A percentile compares a stretch with the other conserved stretches of the same genome.
These are phyloP conservation scores for Synanceia verrucosa DNA, from an alignment of 2,797 vertebrate species.

Conservation along the genomic window DNA sequence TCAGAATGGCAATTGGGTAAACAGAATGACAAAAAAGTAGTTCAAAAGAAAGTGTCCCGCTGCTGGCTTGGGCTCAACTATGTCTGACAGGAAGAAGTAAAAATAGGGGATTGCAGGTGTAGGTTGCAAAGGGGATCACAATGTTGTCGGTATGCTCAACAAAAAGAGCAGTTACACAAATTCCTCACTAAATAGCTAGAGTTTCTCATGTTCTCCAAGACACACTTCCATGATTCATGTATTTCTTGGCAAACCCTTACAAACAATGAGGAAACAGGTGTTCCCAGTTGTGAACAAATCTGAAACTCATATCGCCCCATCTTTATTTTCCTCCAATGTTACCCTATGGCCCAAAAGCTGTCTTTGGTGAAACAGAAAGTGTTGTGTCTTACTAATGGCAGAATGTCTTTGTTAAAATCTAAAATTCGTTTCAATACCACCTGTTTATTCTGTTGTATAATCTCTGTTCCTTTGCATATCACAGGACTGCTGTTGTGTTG, in stretches of 20 bases:
- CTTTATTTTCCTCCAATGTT: not conserved
- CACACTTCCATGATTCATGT: not conserved
- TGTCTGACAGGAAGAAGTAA: not conserved
- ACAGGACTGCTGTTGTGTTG: not conserved
- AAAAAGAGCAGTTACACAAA: too few species aligned
- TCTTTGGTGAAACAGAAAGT: not conserved
- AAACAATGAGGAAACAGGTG: not conserved
- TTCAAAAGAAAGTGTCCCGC: not conserved
- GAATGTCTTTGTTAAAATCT: not conserved
- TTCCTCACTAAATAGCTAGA: not conserved
- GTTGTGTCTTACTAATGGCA: not conserved
- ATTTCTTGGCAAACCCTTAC: not conserved
- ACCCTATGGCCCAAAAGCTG: not conserved
- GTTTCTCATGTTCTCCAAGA: not conserved
- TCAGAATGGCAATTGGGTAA: not conserved
- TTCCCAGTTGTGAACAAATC: not conserved
- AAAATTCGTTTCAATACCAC: not conserved
- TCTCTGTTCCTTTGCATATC: not conserved
- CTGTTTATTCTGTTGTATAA: slow-evolving; percentile 2
- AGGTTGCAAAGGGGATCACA: not conserved
- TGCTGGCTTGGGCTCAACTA: not conserved
- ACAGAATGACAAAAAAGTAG: not conserved
- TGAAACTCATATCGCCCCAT: not conserved
- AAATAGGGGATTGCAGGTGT: not conserved
- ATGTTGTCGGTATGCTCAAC: not conserved